Evolutionary conservation across 2,888 invertebrate genomes (phyloP).

Genomic region (Cephonodes hylas): DNA sequence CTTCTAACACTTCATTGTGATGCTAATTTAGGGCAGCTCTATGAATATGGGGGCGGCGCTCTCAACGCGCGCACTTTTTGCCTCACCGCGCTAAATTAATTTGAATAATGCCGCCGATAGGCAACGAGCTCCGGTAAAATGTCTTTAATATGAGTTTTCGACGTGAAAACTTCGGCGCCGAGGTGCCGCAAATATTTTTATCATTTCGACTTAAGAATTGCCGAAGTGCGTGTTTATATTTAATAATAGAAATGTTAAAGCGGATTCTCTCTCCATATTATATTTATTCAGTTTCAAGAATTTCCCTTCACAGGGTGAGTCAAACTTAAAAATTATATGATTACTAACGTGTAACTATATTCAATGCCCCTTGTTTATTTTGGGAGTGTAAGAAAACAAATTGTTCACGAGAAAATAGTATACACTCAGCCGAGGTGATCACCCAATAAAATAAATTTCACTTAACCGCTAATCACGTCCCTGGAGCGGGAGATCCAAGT

Average conservation of each 20-base stretch:
- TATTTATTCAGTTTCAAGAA: conserved; percentile 23
- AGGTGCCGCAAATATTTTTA: conserved; percentile 52
- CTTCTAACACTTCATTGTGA: conserved; percentile 77
- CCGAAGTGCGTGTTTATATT: conserved; percentile 59
- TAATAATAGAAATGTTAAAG: conserved; percentile 46
- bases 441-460: conserved; percentile 67
- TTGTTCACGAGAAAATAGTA: conserved; percentile 56
- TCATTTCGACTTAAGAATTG: conserved; percentile 55
- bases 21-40: conserved; percentile 78
- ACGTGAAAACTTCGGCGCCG: conserved; percentile 56
- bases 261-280: conserved; percentile 42
- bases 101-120: conserved; percentile 78
- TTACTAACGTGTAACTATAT: too few relatives aligned
- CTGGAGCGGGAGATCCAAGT: conserved; percentile 52
- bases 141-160: conserved; percentile 75
- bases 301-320: too few relatives aligned
- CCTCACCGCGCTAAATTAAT: conserved; percentile 76
- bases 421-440: conserved; percentile 38
- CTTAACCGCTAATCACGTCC: conserved; percentile 67
- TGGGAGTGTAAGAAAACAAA: conserved; percentile 46
- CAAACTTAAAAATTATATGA: too few relatives aligned
- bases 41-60: conserved; percentile 74
- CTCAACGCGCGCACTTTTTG: conserved; percentile 74
- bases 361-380: conserved; percentile 31
- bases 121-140: conserved; percentile 66